Base-by-base conservation (phyloP, 2,113 vertebrate genomes). In the Sinocyclocheilus anshuiensis region DNA sequence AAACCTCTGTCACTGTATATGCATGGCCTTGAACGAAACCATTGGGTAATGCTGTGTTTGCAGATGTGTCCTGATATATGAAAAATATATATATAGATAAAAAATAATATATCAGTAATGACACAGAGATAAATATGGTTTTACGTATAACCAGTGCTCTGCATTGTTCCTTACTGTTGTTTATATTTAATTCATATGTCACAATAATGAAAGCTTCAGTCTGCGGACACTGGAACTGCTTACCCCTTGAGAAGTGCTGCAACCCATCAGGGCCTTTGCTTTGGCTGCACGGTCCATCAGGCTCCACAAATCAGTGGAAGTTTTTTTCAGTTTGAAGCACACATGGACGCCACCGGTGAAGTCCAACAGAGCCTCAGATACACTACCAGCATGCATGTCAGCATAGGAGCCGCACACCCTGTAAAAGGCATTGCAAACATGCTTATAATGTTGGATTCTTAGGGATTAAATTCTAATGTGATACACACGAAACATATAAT, bases 361-460 rank as follows among this genome's bases (percentile, higher is more conserved):
- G 91, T 97, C 97, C 92, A 96, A 92, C 85, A 97, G 83, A 2
- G 97, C 96, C 92, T 97, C 97, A n/a, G 95, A 93, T 13, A 97
- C 94, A 75, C 90, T 91, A 5, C 96, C 97, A 87, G 85, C 77
- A 65, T 91, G 95, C 92, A 97, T 94, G 91, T 97, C 96, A 59
- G 95, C 90, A 83, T 97, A 97, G 88, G 96, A 99, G 77, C 97
- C 96, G 0, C 93, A 97, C 0, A 97, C 94, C 86, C 97, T 97
- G 89, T 13, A 45, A 45, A 16, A 76, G 74, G 2, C 8, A 22
- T 72, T 72, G 36, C 18, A 33, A 72, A 72, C 33, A 71, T 36
- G 29, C 7, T 48, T 48, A 48, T 48, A 48, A 36, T 36, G 36
- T 36, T 36, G 48, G 2, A 48, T 11, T 48, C 2, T 67, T 6